These are phyloP conservation scores for Halesus radiatus DNA, from an alignment of 1,140 invertebrate species.

Conservation along the genomic window DNA sequence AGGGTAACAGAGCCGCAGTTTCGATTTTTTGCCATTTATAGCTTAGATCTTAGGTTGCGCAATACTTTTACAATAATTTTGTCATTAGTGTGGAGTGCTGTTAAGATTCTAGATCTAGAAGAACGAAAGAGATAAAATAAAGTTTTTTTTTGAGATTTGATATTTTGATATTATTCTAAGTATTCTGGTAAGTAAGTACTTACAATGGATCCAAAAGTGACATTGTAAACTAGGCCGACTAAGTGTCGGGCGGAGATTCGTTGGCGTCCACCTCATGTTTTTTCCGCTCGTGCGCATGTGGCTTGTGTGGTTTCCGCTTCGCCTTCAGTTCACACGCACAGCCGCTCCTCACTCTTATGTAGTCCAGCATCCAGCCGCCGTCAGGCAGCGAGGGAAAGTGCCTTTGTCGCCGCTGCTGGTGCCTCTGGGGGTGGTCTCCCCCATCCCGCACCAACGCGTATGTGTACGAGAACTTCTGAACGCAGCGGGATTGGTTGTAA, in stretches of 20 bases:
- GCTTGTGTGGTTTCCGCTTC: conserved; percentile 25
- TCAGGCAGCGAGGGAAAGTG: conserved; percentile 64
- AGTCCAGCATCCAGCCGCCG: conserved; percentile 81
- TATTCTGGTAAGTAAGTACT: not conserved
- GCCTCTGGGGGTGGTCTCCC: conserved; percentile 61
- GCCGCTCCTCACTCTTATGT: conserved; percentile 85
- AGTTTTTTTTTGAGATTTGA: too few species aligned
- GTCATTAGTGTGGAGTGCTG: too few species aligned
- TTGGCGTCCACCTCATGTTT: not conserved
- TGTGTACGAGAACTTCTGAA: conserved; percentile 87
- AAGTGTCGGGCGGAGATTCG: conserved; percentile 32
- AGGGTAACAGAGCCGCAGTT: too few species aligned
- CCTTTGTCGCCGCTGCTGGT: conserved; percentile 63
- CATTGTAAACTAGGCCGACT: conserved; percentile 29
- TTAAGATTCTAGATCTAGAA: too few species aligned
- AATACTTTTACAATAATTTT: too few species aligned
- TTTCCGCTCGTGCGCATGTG: conserved; percentile 15
- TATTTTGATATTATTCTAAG: too few species aligned
- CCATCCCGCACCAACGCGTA: conserved; percentile 82
- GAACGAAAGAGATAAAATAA: too few species aligned
- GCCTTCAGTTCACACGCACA: conserved; percentile 82
- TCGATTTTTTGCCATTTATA: too few species aligned
- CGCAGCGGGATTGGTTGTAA: conserved; percentile 80
- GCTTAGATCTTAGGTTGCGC: too few species aligned
- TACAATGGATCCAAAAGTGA: conserved; percentile 33